Conservation (phyloP, 2,797 vertebrate species). For the Otus scops region DNA sequence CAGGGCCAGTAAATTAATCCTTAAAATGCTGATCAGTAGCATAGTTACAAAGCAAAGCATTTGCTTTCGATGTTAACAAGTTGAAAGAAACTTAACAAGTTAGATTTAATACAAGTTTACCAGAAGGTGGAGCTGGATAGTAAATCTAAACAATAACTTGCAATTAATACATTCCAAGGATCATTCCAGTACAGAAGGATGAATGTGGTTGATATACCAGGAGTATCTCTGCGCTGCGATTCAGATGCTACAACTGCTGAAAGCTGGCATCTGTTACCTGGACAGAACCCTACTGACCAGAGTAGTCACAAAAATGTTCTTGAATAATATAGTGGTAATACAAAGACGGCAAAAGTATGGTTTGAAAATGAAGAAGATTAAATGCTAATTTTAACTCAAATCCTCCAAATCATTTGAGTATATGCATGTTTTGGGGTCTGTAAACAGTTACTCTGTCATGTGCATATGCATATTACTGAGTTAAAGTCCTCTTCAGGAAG, state of each 20-base stretch:
- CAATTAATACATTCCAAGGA: background rate
- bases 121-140: slow-evolving; percentile 66
- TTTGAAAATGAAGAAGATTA: background rate
- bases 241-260: background rate
- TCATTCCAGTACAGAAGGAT: background rate
- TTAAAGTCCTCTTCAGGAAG: background rate
- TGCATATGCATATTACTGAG: background rate
- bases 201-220: background rate
- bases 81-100: background rate
- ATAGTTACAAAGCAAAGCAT: background rate
- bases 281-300: background rate
- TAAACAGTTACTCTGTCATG: background rate
- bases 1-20: background rate
- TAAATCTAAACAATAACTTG: slow-evolving; percentile 49
- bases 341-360: background rate
- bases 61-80: background rate
- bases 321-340: background rate
- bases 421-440: background rate
- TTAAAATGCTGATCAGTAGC: background rate
- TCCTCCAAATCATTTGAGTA: background rate
- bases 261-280: background rate
- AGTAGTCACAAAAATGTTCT: background rate
- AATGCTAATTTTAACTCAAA: background rate
- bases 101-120: slow-evolving; percentile 32
- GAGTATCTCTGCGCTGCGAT: background rate